Evolutionary conservation across 2,888 invertebrate genomes (phyloP).

Genomic region (Drosophila neoperkinsi): DNA sequence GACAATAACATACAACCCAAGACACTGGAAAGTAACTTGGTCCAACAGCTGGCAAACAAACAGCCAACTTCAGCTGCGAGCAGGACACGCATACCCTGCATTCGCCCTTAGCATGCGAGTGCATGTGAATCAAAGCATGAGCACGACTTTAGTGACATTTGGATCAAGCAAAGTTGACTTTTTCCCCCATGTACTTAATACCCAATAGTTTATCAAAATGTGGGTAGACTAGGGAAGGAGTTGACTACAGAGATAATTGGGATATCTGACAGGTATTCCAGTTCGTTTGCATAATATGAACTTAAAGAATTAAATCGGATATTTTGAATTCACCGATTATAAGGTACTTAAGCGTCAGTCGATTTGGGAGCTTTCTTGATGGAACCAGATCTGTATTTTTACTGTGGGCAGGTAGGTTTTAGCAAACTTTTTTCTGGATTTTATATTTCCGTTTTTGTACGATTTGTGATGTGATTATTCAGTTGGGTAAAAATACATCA

Average conservation of each 20-base stretch:
- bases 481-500: neutral
- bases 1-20: neutral
- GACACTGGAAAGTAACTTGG: conserved; percentile 7
- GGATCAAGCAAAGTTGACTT: too few species aligned
- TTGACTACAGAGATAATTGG: neutral
- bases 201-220: neutral
- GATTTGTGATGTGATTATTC: neutral
- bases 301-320: neutral
- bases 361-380: too few species aligned
- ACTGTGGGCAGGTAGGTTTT: neutral
- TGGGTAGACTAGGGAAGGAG: neutral
- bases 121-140: conserved; percentile 24
- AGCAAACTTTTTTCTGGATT: neutral
- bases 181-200: too few species aligned
- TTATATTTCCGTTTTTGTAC: neutral
- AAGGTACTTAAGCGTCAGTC: neutral
- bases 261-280: neutral
- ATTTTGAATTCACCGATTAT: neutral
- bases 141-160: conserved; percentile 17
- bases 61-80: conserved; percentile 15
- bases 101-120: neutral
- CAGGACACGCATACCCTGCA: conserved; percentile 19
- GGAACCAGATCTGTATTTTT: neutral
- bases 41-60: conserved; percentile 4
- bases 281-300: neutral